Evolutionary conservation across 2,113 vertebrate species (phyloP).

Genomic region (Pluvianellus socialis): DNA sequence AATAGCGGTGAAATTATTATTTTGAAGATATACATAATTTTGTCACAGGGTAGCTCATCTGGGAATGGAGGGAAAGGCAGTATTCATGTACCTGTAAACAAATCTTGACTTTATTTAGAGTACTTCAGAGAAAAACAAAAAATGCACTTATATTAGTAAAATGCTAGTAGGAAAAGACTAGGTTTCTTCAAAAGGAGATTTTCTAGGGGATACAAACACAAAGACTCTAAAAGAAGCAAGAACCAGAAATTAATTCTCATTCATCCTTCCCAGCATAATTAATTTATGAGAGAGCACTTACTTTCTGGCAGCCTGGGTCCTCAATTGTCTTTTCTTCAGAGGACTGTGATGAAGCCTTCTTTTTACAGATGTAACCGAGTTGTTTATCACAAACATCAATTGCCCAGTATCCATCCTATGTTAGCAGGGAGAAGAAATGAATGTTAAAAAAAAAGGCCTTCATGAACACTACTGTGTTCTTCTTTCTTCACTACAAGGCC

Average conservation of each 20-base stretch:
- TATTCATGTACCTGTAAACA: not conserved
- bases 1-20: not conserved
- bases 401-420: conserved; percentile 88
- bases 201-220: not conserved
- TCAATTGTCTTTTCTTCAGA: conserved; percentile 11
- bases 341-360: conserved; percentile 69
- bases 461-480: not conserved
- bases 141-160: not conserved
- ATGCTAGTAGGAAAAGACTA: not conserved
- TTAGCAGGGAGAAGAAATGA: not conserved
- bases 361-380: conserved; percentile 88
- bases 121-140: not conserved
- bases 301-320: conserved; percentile 82
- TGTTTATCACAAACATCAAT: conserved; percentile 80
- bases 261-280: not conserved
- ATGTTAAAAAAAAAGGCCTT: not conserved
- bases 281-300: conserved; percentile 61
- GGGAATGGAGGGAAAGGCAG: not conserved
- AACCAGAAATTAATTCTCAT: not conserved
- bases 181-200: not conserved
- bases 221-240: not conserved
- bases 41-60: not conserved
- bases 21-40: not conserved
- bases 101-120: not conserved
- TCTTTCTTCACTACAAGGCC: not conserved